A percentile compares a stretch with the other conserved stretches of the same genome.
These are phyloP conservation scores for Damaliscus lunatus DNA, from an alignment of 2,113 vertebrate genomes.

Conservation along the genomic window DNA sequence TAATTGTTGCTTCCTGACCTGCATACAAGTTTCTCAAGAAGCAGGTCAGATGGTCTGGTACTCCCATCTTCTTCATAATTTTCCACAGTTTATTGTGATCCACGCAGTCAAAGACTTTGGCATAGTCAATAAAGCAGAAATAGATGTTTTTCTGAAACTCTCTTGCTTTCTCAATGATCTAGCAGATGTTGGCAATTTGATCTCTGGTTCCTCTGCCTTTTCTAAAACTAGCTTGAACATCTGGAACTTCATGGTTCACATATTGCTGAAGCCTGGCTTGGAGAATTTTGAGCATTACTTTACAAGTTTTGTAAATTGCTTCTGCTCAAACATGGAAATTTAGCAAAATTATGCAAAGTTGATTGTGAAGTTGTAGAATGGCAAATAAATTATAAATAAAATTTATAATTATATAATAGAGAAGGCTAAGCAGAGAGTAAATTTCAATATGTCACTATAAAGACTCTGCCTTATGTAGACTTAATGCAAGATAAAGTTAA, in stretches of 20 bases:
- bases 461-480: constrained; percentile 88
- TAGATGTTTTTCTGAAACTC: neutral
- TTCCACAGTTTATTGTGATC: neutral
- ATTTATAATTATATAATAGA: constrained; percentile 89
- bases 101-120: neutral
- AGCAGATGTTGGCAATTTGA: neutral
- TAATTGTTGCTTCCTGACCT: neutral
- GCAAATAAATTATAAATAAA: too few relatives aligned
- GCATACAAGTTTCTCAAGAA: neutral
- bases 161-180: neutral
- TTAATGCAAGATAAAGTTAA: constrained; percentile 84
- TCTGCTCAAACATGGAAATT: constrained; percentile 88
- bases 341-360: constrained; percentile 89
- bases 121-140: neutral
- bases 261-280: neutral
- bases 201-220: neutral
- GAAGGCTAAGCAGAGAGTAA: constrained; percentile 88
- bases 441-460: constrained; percentile 89
- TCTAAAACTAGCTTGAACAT: neutral
- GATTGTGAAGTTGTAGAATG: constrained; percentile 90
- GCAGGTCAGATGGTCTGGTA: neutral
- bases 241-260: rapidly evolving
- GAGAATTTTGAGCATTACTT: neutral
- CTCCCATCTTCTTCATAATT: neutral
- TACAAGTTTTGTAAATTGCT: constrained; percentile 88